Evolutionary conservation across 2,113 vertebrate species (phyloP).

Genomic region (Myrmecophaga tridactyla): DNA sequence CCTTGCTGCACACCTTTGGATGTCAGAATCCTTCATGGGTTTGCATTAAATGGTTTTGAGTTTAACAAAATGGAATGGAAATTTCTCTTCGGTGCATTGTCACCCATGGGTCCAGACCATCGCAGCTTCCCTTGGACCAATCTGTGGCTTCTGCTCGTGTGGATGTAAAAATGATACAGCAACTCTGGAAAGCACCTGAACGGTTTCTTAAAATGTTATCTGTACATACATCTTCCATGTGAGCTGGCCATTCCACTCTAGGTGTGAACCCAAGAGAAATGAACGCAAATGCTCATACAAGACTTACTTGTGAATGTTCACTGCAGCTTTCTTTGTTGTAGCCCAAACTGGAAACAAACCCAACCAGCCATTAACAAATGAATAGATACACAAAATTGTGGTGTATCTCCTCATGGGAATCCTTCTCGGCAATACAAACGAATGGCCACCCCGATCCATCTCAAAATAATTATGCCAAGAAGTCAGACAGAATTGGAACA

Average conservation of each 20-base stretch:
- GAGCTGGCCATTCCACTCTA: background rate
- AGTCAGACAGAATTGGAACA: background rate
- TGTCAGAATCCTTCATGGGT: background rate
- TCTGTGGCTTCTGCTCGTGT: background rate
- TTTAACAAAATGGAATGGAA: background rate
- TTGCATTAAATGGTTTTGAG: background rate
- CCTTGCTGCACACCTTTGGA: background rate
- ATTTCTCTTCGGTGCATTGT: background rate
- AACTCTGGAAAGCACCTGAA: background rate
- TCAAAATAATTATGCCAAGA: background rate
- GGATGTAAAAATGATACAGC: background rate
- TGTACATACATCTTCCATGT: background rate
- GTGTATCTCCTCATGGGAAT: background rate
- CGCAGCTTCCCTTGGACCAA: background rate
- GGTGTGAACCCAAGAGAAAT: background rate
- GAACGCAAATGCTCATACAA: background rate
- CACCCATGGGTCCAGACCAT: background rate
- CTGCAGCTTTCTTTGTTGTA: background rate
- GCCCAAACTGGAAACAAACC: background rate
- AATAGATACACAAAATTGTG: background rate
- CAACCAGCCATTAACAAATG: background rate
- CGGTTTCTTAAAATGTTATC: background rate
- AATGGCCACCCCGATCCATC: too few species aligned
- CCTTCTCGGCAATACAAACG: background rate
- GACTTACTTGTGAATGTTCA: background rate